Evolutionary conservation across 2,113 vertebrate species (phyloP).

Genomic region (Polyodon spathula): DNA sequence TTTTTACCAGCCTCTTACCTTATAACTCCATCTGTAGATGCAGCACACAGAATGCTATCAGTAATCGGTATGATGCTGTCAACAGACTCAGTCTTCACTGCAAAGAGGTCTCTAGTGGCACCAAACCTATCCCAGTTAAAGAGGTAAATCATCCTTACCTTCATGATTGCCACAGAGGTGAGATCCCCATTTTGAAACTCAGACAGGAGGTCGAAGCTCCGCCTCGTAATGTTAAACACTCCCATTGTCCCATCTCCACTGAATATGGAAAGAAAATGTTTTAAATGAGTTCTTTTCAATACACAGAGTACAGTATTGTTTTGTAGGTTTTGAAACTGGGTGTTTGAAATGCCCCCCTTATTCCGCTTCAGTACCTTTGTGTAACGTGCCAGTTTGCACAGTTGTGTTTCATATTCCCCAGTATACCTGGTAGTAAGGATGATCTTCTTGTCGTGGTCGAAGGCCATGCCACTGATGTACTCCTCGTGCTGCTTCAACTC

Average conservation of each 20-base stretch:
- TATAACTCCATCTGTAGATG: slow-evolving; percentile 81
- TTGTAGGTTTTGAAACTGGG: too few relatives aligned
- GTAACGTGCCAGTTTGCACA: too few relatives aligned
- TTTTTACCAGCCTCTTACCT: slow-evolving; percentile 61
- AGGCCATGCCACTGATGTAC: slow-evolving; percentile 78
- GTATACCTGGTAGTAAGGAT: slow-evolving; percentile 77
- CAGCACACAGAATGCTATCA: slow-evolving; percentile 77
- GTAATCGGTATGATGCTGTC: slow-evolving; percentile 79
- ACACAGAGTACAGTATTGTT: background rate
- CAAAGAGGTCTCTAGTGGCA: slow-evolving; percentile 86
- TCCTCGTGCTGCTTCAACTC: slow-evolving; percentile 87
- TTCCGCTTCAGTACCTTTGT: too few relatives aligned
- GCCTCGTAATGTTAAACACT: slow-evolving; percentile 77
- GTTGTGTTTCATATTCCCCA: slow-evolving; percentile 1
- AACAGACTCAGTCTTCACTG: slow-evolving; percentile 73
- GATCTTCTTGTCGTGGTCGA: slow-evolving; percentile 73
- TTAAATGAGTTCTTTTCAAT: background rate
- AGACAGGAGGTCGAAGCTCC: slow-evolving; percentile 80
- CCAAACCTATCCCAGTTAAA: slow-evolving; percentile 96
- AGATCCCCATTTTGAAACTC: slow-evolving; percentile 85
- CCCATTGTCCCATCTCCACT: slow-evolving; percentile 92
- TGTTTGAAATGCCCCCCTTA: too few relatives aligned
- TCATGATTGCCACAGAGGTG: slow-evolving; percentile 77
- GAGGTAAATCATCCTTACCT: slow-evolving; percentile 73
- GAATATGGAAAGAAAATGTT: background rate